These are phyloP conservation scores for Kryptopterus vitreolus DNA, from an alignment of 2,797 vertebrate genomes.

Conservation along the genomic window DNA sequence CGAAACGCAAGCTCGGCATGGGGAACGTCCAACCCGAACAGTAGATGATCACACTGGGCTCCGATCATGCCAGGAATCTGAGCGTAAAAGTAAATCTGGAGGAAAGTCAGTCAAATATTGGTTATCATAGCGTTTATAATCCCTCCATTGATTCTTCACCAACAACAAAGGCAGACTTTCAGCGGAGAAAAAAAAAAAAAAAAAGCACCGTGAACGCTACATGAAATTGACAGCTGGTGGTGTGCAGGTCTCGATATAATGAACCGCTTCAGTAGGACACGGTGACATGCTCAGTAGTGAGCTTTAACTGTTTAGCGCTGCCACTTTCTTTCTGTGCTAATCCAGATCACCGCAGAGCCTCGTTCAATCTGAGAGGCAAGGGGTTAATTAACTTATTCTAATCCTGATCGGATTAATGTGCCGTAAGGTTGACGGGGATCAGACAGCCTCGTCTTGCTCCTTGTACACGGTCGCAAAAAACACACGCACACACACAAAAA, in stretches of 20 bases:
- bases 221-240: slow-evolving; percentile 45
- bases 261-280: slow-evolving; percentile 57
- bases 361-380: slow-evolving; percentile 56
- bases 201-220: slow-evolving; percentile 33
- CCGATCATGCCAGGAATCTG: neutral
- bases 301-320: slow-evolving; percentile 39
- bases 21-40: neutral
- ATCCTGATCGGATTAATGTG: slow-evolving; percentile 72
- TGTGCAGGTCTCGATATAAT: slow-evolving; percentile 50
- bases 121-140: no score
- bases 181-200: slow-evolving; percentile 24
- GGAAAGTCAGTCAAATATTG: neutral
- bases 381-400: slow-evolving; percentile 71
- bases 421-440: slow-evolving; percentile 52
- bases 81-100: neutral
- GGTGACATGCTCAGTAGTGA: slow-evolving; percentile 33
- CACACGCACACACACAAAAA: neutral
- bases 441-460: slow-evolving; percentile 38
- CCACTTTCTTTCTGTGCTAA: slow-evolving; percentile 67
- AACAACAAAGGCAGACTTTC: neutral
- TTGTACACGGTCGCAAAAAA: slow-evolving; percentile 2
- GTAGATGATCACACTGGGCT: neutral
- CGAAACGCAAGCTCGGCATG: neutral
- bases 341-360: slow-evolving; percentile 64
- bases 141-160: neutral